These are phyloP conservation scores for Eubucco bourcierii DNA, from an alignment of 2,113 vertebrate species.

Conservation along the genomic window DNA sequence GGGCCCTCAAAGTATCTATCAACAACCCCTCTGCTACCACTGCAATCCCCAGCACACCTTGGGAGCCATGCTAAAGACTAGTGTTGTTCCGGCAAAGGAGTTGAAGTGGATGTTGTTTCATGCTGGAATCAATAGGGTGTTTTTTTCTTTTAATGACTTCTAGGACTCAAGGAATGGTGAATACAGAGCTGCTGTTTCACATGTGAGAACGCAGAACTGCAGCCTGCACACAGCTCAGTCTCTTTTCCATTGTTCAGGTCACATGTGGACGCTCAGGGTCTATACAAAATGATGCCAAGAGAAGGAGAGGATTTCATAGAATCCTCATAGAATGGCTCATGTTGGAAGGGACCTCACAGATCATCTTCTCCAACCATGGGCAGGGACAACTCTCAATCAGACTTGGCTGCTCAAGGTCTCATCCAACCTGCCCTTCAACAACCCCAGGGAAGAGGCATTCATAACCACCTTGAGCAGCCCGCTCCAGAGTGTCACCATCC, in stretches of 20 bases:
- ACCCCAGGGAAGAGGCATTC: too few species aligned
- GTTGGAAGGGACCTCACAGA: too few species aligned
- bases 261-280: background rate
- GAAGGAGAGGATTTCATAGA: background rate
- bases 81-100: background rate
- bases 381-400: too few species aligned
- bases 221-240: background rate
- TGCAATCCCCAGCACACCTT: background rate
- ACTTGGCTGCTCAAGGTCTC: too few species aligned
- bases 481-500: too few species aligned
- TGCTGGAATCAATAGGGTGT: background rate
- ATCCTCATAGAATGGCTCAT: too few species aligned
- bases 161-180: background rate
- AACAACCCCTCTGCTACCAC: background rate
- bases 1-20: background rate
- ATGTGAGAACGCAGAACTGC: background rate
- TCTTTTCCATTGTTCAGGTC: background rate
- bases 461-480: too few species aligned
- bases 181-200: background rate
- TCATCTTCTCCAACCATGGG: too few species aligned
- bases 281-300: background rate
- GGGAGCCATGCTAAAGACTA: background rate
- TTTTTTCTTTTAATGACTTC: background rate
- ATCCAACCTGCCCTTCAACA: too few species aligned
- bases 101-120: background rate